Evolutionary conservation across 2,797 vertebrate species (phyloP).

Genomic region (Sebastes melanostomus): DNA sequence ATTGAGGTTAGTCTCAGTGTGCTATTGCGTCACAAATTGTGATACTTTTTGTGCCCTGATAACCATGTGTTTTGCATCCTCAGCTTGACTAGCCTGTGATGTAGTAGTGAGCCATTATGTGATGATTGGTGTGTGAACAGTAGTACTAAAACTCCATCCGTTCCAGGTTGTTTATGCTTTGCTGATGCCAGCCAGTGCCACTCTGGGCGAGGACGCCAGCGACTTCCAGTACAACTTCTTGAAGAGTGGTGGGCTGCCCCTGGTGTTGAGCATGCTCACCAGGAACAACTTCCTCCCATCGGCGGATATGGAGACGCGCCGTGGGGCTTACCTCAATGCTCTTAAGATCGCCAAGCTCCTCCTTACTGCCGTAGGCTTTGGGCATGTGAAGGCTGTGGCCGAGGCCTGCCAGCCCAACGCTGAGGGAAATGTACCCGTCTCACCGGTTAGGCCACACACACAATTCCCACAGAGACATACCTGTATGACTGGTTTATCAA

Average conservation of each 20-base stretch:
- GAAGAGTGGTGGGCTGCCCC: slow-evolving; percentile 95
- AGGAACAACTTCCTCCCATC: slow-evolving; percentile 99
- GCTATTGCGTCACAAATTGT: background rate
- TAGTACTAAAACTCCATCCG: background rate
- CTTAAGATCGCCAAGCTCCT: slow-evolving; percentile 98
- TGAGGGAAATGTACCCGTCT: slow-evolving; percentile 92
- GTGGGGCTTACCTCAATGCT: slow-evolving; percentile 97
- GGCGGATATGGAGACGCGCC: slow-evolving; percentile 97
- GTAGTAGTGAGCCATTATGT: background rate
- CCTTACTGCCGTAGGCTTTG: slow-evolving; percentile 96
- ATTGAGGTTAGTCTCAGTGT: slow-evolving; percentile 89
- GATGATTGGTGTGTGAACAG: background rate
- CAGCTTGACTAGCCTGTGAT: background rate
- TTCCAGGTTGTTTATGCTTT: slow-evolving; percentile 97
- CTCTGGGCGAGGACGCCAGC: slow-evolving; percentile 95
- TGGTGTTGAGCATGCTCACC: slow-evolving; percentile 98
- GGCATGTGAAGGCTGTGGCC: slow-evolving; percentile 96
- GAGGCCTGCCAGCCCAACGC: slow-evolving; percentile 96
- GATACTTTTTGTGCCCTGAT: background rate
- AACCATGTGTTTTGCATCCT: background rate
- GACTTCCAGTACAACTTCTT: slow-evolving; percentile 99
- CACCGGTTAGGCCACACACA: slow-evolving; percentile 84
- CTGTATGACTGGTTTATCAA: slow-evolving; percentile 20
- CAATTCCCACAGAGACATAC: background rate
- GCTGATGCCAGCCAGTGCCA: slow-evolving; percentile 98